Evolutionary conservation across 2,797 vertebrate genomes (phyloP).

Genomic region (Saxicola maurus): DNA sequence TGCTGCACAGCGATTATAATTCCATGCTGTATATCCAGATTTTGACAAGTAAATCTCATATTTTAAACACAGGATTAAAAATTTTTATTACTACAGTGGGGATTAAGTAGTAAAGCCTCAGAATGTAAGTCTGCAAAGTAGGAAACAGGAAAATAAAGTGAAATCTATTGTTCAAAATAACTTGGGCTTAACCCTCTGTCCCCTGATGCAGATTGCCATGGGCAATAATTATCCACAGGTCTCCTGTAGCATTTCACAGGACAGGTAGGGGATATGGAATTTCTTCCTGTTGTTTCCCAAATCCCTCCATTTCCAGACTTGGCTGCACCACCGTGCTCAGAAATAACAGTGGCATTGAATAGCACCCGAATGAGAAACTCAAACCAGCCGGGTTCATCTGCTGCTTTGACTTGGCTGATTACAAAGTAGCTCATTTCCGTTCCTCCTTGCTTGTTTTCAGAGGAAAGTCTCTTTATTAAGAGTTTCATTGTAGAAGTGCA

Average conservation of each 20-base stretch:
- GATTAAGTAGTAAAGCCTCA: constrained; percentile 64
- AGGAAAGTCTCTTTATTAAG: not conserved
- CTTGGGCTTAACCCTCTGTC: constrained; percentile 42
- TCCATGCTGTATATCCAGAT: constrained; percentile 74
- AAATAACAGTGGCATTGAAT: constrained; percentile 18
- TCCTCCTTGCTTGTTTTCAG: not conserved
- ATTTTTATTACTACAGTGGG: constrained; percentile 84
- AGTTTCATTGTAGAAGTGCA: not conserved
- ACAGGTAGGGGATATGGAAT: constrained; percentile 17
- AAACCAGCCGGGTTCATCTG: not conserved
- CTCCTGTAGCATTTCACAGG: not conserved
- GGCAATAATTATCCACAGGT: not conserved
- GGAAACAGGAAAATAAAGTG: constrained; percentile 53
- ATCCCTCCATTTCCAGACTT: constrained; percentile 39
- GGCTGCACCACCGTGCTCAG: not conserved
- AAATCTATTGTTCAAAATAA: constrained; percentile 54
- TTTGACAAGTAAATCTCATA: constrained; percentile 86
- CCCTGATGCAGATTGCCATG: not conserved
- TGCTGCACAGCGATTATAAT: constrained; percentile 70
- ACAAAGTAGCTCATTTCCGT: not conserved
- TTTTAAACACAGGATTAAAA: constrained; percentile 89
- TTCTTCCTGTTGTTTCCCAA: constrained; percentile 36
- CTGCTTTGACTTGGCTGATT: not conserved
- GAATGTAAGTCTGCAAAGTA: constrained; percentile 54
- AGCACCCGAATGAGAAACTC: not conserved